These are phyloP conservation scores for Dendropsophus ebraccatus DNA, from an alignment of 2,113 vertebrate species.

Conservation along the genomic window DNA sequence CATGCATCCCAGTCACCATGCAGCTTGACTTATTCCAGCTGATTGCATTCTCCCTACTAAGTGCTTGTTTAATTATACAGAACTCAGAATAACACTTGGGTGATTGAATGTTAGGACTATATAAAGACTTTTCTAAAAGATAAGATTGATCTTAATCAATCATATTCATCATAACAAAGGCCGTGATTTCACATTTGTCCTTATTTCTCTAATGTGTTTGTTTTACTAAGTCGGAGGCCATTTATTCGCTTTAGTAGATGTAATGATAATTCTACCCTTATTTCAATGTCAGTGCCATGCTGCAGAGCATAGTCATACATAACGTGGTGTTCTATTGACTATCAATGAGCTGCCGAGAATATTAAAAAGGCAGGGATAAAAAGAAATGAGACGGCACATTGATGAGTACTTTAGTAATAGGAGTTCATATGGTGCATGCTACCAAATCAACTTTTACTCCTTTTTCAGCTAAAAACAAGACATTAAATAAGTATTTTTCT, in stretches of 20 bases:
- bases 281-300: background rate
- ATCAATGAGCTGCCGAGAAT: background rate
- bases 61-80: constrained; percentile 58
- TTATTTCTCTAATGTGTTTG: constrained; percentile 44
- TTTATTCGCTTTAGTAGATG: constrained; percentile 3
- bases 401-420: background rate
- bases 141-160: constrained; percentile 51
- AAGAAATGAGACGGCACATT: background rate
- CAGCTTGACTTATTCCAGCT: constrained; percentile 45
- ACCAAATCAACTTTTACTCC: too few species aligned
- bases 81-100: constrained; percentile 48
- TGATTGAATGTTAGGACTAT: constrained; percentile 54
- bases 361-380: background rate
- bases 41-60: constrained; percentile 53
- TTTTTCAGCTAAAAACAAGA: too few species aligned
- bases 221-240: constrained; percentile 23
- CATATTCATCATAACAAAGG: constrained; percentile 44
- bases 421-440: too few species aligned
- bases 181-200: constrained; percentile 35
- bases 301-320: background rate
- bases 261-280: constrained; percentile 17
- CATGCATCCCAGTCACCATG: background rate
- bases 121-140: constrained; percentile 42
- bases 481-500: too few species aligned
- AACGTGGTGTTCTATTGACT: background rate